These are phyloP conservation scores for Teleiodes luculella DNA, from an alignment of 2,888 invertebrate genomes.

Conservation along the genomic window DNA sequence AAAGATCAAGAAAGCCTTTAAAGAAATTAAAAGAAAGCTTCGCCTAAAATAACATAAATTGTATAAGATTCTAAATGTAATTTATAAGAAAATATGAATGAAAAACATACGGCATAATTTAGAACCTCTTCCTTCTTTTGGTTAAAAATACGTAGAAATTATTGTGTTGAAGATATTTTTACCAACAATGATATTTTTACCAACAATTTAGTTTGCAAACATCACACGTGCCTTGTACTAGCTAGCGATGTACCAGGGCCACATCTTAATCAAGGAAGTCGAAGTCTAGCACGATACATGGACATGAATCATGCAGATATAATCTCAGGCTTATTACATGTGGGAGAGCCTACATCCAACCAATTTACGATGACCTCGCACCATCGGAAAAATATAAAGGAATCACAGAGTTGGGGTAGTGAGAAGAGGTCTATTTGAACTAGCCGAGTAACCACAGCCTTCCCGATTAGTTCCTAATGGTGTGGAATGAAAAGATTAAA, in stretches of 20 bases:
- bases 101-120: no score
- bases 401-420: neutral
- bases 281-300: slow-evolving; percentile 24
- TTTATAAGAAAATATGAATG: no score
- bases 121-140: no score
- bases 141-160: no score
- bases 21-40: no score
- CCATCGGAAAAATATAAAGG: neutral
- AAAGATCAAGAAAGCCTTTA: no score
- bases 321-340: slow-evolving; percentile 33
- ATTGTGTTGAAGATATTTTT: no score
- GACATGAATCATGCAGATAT: slow-evolving; percentile 37
- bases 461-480: slow-evolving; percentile 58
- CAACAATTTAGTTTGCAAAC: neutral
- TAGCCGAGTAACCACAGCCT: slow-evolving; percentile 44
- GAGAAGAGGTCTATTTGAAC: slow-evolving; percentile 28
- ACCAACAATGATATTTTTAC: neutral
- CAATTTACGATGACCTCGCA: slow-evolving; percentile 29
- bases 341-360: slow-evolving; percentile 33
- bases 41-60: no score
- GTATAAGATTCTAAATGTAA: no score
- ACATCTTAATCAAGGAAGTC: slow-evolving; percentile 19
- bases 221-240: neutral
- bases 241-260: slow-evolving; percentile 1
- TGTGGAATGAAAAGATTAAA: slow-evolving; percentile 52